Evolutionary conservation across 1,140 invertebrate genomes (phyloP).

Genomic region (Nasonia vitripennis): DNA sequence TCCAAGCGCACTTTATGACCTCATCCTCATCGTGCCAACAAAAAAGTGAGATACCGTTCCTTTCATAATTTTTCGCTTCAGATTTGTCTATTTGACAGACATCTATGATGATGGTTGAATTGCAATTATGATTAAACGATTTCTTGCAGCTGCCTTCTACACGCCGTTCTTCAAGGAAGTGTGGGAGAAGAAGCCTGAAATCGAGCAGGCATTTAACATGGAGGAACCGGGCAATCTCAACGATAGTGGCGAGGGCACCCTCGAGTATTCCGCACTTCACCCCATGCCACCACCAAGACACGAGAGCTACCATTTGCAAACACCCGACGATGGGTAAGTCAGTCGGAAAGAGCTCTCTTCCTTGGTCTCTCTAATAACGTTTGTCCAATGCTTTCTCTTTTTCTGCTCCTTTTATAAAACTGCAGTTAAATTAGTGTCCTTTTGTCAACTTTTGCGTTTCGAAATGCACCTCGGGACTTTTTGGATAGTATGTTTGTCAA

Average conservation of each 20-base stretch:
- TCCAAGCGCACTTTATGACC: constrained; percentile 95
- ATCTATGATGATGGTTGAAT: neutral
- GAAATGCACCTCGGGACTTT: too few relatives aligned
- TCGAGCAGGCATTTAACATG: constrained; percentile 94
- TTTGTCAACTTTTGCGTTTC: neutral
- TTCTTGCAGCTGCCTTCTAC: constrained; percentile 90
- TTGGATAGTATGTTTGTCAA: too few relatives aligned
- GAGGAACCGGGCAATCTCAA: constrained; percentile 83
- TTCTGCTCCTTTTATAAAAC: neutral
- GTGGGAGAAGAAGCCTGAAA: constrained; percentile 96
- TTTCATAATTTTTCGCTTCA: constrained; percentile 6
- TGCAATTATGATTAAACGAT: neutral
- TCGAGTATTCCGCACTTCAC: constrained; percentile 80
- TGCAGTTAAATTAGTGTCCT: too few relatives aligned
- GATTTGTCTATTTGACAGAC: neutral
- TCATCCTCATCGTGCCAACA: constrained; percentile 87
- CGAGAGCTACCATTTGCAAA: constrained; percentile 82
- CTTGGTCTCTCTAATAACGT: constrained; percentile 10
- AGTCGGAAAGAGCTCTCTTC: constrained; percentile 54
- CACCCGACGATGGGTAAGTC: constrained; percentile 79
- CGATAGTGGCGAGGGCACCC: constrained; percentile 82
- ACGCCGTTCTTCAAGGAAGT: constrained; percentile 97
- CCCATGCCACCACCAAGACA: constrained; percentile 82
- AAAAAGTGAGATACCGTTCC: constrained; percentile 80
- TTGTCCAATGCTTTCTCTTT: neutral